Conservation (phyloP, 2,888 invertebrate genomes). For the Suillia variegata region DNA sequence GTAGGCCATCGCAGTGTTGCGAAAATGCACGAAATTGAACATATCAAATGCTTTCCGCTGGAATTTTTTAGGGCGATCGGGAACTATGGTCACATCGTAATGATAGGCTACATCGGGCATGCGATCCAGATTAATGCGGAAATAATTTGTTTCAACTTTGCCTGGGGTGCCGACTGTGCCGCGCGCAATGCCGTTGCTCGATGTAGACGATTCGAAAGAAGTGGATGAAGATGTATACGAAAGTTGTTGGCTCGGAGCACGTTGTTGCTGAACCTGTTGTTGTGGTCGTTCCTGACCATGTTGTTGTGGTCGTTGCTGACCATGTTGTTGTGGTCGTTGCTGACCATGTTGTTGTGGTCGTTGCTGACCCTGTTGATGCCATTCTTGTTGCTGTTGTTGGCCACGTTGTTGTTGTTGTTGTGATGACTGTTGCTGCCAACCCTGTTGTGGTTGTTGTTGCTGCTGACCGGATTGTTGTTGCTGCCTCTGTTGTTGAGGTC, state of each 20-base stretch:
- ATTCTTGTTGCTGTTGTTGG: conserved; percentile 1
- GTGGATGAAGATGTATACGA: background rate
- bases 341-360: conserved; percentile 12
- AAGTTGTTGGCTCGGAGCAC: conserved; percentile 12
- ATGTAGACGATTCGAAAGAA: background rate
- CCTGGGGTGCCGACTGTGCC: conserved; percentile 61
- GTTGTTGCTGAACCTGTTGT: conserved; percentile 15
- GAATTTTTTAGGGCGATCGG: conserved; percentile 73
- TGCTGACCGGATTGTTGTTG: background rate
- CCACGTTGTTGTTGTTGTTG: conserved; percentile 14
- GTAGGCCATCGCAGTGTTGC: conserved; percentile 67
- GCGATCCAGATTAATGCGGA: conserved; percentile 64
- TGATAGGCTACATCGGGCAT: conserved; percentile 67
- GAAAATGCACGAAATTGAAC: conserved; percentile 57
- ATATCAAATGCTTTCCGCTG: conserved; percentile 63
- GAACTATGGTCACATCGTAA: conserved; percentile 79
- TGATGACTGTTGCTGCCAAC: background rate
- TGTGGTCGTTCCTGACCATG: conserved; percentile 19
- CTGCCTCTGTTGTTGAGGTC: conserved; percentile 1
- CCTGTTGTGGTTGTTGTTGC: conserved; percentile 2
- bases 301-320: conserved; percentile 18
- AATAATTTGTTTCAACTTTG: conserved; percentile 69
- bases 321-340: conserved; percentile 16
- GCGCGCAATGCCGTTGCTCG: conserved; percentile 34
- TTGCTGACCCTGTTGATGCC: conserved; percentile 17